Evolutionary conservation across 2,888 invertebrate genomes (phyloP), one percentile per base, ranked within the genome.

Genomic region (Hirtodrosophila histrioides): DNA sequence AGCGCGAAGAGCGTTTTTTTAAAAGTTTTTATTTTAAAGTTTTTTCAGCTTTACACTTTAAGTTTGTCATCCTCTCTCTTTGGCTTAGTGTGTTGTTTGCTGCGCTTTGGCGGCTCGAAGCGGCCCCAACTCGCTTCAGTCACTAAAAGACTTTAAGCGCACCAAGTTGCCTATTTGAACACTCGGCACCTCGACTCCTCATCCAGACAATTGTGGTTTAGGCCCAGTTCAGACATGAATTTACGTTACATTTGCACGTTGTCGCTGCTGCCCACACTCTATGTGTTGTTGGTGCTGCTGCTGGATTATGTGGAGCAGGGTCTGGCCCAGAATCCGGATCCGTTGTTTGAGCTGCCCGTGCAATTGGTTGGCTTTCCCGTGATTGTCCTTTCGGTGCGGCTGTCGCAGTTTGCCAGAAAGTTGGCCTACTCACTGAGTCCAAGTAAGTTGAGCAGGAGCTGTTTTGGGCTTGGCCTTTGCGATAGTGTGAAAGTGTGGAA

Each of bases 361-460:
- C 96, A 97, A 88, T 92, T 97, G 57, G 93, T 97, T 37, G 97
- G 97, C 27, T 97, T 97, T 88, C 97, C 97, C 0, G 94, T 96
- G 66, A 97, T 97, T 77, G 94, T 96, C 50, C 91, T 95, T 6
- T 95, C 95, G 29, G 96, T 97, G 9, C 93, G 95, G 75, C 91
- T 96, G 54, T 94, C 96, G 0, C 96, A 96, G 92, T 97, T 97
- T 89, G 94, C 96, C 69, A 96, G 96, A 92, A 96, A 96, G 90
- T 92, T 97, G 64, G 94, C 95, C 1, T 97, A 97, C 92, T 95
- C 96, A 1, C 91, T 97, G 35, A 96, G 93, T 92, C 96, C 97
- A 92, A 94, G 97, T 97, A 86, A 90, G 90, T 53, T 33, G 23
- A 3, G 0, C 17, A 31, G 43, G 46, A 36, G 36, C 17, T 12